Conservation (phyloP, 1,140 invertebrate species). For the Drosophila azteca region DNA sequence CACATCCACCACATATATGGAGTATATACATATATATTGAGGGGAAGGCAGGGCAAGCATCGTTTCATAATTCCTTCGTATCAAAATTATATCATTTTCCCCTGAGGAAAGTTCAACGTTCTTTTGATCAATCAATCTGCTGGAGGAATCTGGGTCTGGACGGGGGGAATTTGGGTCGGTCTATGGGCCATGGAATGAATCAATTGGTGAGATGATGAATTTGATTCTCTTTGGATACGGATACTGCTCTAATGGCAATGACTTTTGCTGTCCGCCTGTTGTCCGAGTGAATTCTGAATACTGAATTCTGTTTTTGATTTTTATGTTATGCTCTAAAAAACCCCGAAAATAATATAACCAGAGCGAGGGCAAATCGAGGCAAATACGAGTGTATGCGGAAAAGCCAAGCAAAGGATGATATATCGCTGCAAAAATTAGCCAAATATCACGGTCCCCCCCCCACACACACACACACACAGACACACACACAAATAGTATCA, state of each 20-base stretch:
- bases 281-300: slow-evolving; percentile 38
- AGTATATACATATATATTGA: too few relatives aligned
- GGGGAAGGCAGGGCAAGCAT: too few relatives aligned
- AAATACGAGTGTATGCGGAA: slow-evolving; percentile 9
- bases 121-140: slow-evolving; percentile 16
- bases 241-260: slow-evolving; percentile 20
- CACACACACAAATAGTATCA: slow-evolving; percentile 16
- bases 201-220: slow-evolving; percentile 47
- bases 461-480: slow-evolving; percentile 1
- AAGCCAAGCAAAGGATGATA: slow-evolving; percentile 13
- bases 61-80: slow-evolving; percentile 21
- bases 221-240: slow-evolving; percentile 12
- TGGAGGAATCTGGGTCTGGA: not conserved
- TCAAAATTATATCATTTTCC: slow-evolving; percentile 35
- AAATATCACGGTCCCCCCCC: slow-evolving; percentile 64
- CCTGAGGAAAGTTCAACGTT: slow-evolving; percentile 37
- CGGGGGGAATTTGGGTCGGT: too few relatives aligned
- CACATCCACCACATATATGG: not conserved
- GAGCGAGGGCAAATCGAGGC: slow-evolving; percentile 54
- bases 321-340: slow-evolving; percentile 53
- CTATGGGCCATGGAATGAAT: not conserved
- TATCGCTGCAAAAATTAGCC: slow-evolving; percentile 48
- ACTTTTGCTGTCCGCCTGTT: slow-evolving; percentile 10
- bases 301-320: slow-evolving; percentile 62
- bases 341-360: slow-evolving; percentile 30